A percentile compares a stretch with the other conserved stretches of the same genome.
These are phyloP conservation scores for Apotomis capreana DNA, from an alignment of 2,888 invertebrate species.

Conservation along the genomic window DNA sequence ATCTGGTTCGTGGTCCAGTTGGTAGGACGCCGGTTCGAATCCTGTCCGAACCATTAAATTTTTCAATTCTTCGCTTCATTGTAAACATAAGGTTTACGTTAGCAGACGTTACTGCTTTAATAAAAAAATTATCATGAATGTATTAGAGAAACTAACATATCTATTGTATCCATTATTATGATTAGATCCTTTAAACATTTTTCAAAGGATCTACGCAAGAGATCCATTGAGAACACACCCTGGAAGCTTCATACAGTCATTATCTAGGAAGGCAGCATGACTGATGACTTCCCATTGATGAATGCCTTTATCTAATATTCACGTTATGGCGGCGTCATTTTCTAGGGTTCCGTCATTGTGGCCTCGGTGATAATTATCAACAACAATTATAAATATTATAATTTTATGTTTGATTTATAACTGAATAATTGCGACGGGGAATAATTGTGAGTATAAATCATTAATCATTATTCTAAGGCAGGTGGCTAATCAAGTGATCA, in stretches of 20 bases:
- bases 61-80: no score
- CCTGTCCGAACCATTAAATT: no score
- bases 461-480: no score
- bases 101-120: no score
- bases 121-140: no score
- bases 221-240: constrained; percentile 43
- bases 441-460: background rate
- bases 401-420: background rate
- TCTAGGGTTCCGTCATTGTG: constrained; percentile 8
- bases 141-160: no score
- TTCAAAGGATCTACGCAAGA: background rate
- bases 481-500: no score
- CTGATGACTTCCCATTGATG: constrained; percentile 46
- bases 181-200: no score
- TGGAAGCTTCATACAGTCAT: constrained; percentile 57
- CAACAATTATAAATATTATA: constrained; percentile 4
- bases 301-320: constrained; percentile 44
- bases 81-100: no score
- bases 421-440: background rate
- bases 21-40: no score
- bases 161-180: no score
- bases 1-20: no score
- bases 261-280: constrained; percentile 55
- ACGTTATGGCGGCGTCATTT: constrained; percentile 33
- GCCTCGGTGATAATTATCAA: background rate